Evolutionary conservation across 2,888 invertebrate species (phyloP).

Genomic region (Heliconius hortense): DNA sequence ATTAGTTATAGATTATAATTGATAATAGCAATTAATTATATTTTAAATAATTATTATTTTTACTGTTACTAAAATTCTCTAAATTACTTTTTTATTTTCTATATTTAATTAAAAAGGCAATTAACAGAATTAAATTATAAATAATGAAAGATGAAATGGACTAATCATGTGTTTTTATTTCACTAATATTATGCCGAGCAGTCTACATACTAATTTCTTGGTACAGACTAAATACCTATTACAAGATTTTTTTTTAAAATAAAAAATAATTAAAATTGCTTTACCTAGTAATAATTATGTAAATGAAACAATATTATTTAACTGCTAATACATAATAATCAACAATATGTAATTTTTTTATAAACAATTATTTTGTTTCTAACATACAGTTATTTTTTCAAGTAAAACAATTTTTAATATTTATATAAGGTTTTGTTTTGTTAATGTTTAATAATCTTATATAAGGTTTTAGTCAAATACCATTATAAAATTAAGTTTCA

Average conservation of each 20-base stretch:
- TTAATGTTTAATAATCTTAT: too few relatives aligned
- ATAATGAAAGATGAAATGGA: conserved; percentile 14
- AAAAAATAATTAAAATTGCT: neutral
- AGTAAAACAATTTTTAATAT: neutral
- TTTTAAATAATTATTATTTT: neutral
- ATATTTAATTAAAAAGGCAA: neutral
- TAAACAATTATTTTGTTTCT: neutral
- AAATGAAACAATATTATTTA: neutral
- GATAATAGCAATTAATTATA: neutral
- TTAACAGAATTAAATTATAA: conserved; percentile 17
- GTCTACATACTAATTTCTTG: conserved; percentile 10
- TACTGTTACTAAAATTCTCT: neutral
- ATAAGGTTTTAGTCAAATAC: conserved; percentile 25
- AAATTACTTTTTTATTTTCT: neutral
- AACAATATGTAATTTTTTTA: neutral
- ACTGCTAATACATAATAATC: neutral
- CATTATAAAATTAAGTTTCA: conserved; percentile 31
- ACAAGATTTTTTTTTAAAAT: neutral
- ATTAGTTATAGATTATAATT: neutral
- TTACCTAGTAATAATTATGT: neutral
- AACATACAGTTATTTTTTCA: neutral
- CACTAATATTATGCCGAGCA: conserved; percentile 7
- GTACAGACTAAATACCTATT: conserved; percentile 12
- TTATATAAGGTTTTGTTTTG: conserved; percentile 20
- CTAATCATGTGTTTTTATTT: conserved; percentile 24